A percentile compares a stretch with the other conserved stretches of the same genome.
phyloP scores from a whole-genome alignment of 1,140 invertebrate genomes.

The Heterodera schachtii region DNA sequence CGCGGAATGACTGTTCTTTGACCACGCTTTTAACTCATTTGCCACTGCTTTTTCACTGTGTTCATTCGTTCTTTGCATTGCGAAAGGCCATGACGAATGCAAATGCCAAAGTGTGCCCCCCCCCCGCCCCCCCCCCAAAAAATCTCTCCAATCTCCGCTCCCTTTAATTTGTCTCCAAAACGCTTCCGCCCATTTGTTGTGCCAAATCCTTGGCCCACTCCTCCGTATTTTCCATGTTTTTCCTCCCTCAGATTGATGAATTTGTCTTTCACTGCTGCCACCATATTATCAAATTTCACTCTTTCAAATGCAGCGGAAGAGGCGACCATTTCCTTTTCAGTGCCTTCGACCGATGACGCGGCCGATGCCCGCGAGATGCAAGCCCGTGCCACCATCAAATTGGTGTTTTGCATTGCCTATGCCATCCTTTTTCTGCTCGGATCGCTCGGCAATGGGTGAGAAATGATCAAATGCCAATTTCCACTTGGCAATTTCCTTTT shows the following conservation, averaged over 20 bases:
- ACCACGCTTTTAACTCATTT: no score
- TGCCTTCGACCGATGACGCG: neutral
- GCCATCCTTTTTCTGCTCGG: slow-evolving; percentile 45
- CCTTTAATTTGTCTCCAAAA: neutral
- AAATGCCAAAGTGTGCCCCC: no score
- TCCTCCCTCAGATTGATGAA: neutral
- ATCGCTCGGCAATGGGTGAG: slow-evolving; percentile 50
- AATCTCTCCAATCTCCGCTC: no score
- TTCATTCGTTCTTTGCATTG: no score
- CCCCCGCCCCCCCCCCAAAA: no score
- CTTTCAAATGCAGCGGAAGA: neutral
- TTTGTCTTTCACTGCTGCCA: neutral
- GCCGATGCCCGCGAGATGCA: slow-evolving; percentile 33
- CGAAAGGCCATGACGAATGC: no score
- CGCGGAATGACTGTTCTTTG: no score
- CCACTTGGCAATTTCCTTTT: no score
- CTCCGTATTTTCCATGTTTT: neutral
- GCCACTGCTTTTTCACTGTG: no score
- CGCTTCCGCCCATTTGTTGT: neutral
- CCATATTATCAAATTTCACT: neutral
- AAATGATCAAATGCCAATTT: no score
- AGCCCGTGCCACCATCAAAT: slow-evolving; percentile 41
- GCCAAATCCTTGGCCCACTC: no score
- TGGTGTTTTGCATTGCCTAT: slow-evolving; percentile 46
- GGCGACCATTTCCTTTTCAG: neutral